Evolutionary conservation across 2,797 vertebrate genomes (phyloP), one percentile per base, ranked within the genome.

Genomic region (Myotis myotis): DNA sequence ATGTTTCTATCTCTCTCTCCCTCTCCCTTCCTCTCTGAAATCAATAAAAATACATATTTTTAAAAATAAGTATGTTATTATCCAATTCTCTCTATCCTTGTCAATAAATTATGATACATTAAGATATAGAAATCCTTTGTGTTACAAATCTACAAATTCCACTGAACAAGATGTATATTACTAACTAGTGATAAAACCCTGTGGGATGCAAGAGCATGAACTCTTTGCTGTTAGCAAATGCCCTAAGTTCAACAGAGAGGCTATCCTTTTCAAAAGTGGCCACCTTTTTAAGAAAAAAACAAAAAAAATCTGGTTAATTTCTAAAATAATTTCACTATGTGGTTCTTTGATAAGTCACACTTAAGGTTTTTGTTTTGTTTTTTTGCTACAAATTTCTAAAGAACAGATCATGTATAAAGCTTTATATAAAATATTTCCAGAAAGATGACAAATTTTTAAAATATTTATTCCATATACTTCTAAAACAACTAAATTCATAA

Each of bases 331-430:
- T 75, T 55, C 49, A 82, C 36, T 47, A 62, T 44, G 23, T 47
- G 28, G 49, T 66, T 92, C 72, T 89, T 74, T n/a, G 36, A 17
- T 47, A 84, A 84, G 36, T 36, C 36, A 76, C 8, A 88, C 15
- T 57, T 15, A 0, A 71, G 16, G 3, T 8, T 17, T 66, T 66
- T n/a, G 28, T 17, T 6, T 6, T 30, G 33, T 57, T 80, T 71
- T 72, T 75, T 71, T 79, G 28, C 78, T 62, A 92, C 33, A 70
- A 70, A 87, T 82, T 83, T 92, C 76, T 68, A 82, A 71, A 68
- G 49, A 71, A 94, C 55, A 80, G 8, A 81, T 74, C 41, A 76
- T 30, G 9, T 60, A 87, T 28, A 62, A 83, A 51, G 20, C 13
- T 41, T 87, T 0, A 66, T 49, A 80, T 7, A 81, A 68, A 68